Evolutionary conservation across 92 coral and sea anemone genomes (phyloP), one percentile per base, ranked within the genome.

Genomic region (Epizoanthus ramosus): DNA sequence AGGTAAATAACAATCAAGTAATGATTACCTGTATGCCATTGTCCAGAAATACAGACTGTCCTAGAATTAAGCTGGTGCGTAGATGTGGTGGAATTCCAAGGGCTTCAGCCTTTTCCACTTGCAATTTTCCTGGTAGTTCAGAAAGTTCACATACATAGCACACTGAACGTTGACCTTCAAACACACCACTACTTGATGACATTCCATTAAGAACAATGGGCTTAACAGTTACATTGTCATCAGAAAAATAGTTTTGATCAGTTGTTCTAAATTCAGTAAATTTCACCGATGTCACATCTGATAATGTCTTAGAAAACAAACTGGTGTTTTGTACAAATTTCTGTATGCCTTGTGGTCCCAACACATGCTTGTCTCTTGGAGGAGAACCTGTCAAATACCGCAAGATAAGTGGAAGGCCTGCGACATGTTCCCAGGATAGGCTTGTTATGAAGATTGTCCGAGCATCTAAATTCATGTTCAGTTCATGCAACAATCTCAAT

Each of bases 81-180:
- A 41, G 84, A 13, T 90, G 93, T 73, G 50, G 50, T 6, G 95
- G 90, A 25, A 94, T 87, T 2, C 90, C 92, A 52, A 91, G 76
- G 24, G 57, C 85, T n/a, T 81, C 83, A 4, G 93, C 98, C 84
- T 89, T 94, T n/a, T 89, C 85, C 18, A 43, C 52, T 21, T 84
- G 76, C 53, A 94, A 80, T 24, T 92, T 83, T 0, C 95, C 98
- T 57, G 93, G 98, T 5, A 80, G 65, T 47, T 88, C 90, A 28
- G 88, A 84, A 33, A 94, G 83, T 79, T 94, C 91, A 83, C 95
- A 89, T 31, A 94, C 85, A 56, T 91, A 94, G 68, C 92, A 89
- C 73, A 94, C 41, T 14, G 87, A 87, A 4, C 87, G 64, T 3
- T 65, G 81, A 69, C 71, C 61, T 37, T 47, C 24, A 8, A 56